phyloP scores from a whole-genome alignment of 2,113 vertebrate species.

The Mesocricetus auratus region DNA sequence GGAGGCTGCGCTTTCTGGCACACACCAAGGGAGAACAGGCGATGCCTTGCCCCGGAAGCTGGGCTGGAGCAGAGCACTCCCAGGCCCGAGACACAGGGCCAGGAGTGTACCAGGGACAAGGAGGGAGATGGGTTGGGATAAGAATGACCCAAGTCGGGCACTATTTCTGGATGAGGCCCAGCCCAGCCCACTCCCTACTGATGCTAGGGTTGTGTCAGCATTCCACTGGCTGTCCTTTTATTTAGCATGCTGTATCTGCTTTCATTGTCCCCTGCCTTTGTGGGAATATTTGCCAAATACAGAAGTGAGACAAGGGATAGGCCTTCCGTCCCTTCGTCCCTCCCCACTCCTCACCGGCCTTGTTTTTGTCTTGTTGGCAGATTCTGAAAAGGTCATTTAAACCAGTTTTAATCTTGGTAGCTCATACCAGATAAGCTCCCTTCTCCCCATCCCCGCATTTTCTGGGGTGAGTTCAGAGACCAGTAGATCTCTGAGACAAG shows the following conservation, averaged over 20 bases:
- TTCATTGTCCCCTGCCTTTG: background rate
- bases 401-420: constrained; percentile 1
- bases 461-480: background rate
- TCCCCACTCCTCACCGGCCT: background rate
- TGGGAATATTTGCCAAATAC: background rate
- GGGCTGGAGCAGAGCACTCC: background rate
- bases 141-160: background rate
- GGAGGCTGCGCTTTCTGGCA: background rate
- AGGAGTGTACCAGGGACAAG: background rate
- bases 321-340: background rate
- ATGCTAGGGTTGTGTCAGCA: background rate
- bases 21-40: fast-evolving
- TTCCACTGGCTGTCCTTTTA: background rate
- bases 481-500: background rate
- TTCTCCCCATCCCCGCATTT: background rate
- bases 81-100: background rate
- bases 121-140: background rate
- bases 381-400: constrained; percentile 20
- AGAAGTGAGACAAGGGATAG: background rate
- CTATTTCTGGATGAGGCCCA: background rate
- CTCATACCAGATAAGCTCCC: background rate
- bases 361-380: background rate
- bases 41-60: background rate
- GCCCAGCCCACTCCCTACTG: no score
- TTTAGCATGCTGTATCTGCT: background rate